phyloP scores from a whole-genome alignment of 2,888 invertebrate species.

The Cacoxenus indagator region DNA sequence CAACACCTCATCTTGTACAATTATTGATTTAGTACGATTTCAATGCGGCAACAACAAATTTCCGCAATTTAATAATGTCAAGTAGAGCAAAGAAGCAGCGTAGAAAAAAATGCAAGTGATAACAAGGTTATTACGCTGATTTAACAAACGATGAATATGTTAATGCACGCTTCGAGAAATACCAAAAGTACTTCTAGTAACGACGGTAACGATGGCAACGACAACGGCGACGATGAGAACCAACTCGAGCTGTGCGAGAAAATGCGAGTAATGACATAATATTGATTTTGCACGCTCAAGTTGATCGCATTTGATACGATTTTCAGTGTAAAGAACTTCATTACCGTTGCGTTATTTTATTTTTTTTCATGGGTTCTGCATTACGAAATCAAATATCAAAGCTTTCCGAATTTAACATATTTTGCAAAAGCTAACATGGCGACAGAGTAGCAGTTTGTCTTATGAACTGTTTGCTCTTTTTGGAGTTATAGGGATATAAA shows the following conservation, averaged over 20 bases:
- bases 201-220: background rate
- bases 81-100: background rate
- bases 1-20: background rate
- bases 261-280: constrained; percentile 7
- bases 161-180: constrained; percentile 4
- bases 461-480: too few species aligned
- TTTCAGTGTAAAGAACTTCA: background rate
- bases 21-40: constrained; percentile 3
- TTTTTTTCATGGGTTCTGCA: background rate
- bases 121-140: constrained; percentile 29
- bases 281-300: constrained; percentile 1
- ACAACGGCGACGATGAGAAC: background rate
- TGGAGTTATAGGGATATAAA: too few species aligned
- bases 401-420: too few species aligned
- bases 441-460: too few species aligned
- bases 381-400: too few species aligned
- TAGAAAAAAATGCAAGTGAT: constrained; percentile 13
- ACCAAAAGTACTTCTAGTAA: background rate
- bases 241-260: background rate
- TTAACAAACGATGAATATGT: constrained; percentile 25
- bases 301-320: background rate
- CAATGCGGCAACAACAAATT: background rate
- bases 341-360: background rate
- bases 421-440: too few species aligned
- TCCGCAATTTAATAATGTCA: constrained; percentile 9